Base-by-base conservation (phyloP, 2,888 invertebrate species). In the Zelleria hepariella region DNA sequence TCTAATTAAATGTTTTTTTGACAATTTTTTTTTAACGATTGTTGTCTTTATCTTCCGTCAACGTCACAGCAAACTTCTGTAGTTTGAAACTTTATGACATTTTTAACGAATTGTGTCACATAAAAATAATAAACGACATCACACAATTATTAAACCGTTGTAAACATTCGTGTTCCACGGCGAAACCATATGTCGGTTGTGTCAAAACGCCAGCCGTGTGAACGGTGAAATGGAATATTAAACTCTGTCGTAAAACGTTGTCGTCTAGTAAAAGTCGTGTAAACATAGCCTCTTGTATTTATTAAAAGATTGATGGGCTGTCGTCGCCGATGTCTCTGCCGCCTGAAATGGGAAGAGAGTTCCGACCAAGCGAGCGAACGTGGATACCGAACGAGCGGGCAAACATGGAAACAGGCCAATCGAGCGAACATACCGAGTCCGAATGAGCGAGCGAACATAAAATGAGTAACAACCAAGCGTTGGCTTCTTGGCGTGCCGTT, bases 261-360 rank as follows among this genome's bases (percentile, higher is more conserved):
- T 80, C 76, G 78, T 77, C 75, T 71, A 74, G 75, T 82, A 77
- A 80, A 78, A 84, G 80, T 82, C 80, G 59, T 60, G 62, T 62
- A 60, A 62, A 62, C 62, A 62, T 56, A 62, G 62, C 55, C 42
- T 23, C 51, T 47, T 54, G 83, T 82, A 86, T 86, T 85, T 86
- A 83, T 83, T 80, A 77, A 76, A 78, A 85, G 86, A 86, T 86
- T 85, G 80, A 87, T 85, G 75, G 78, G 68, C 73, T 78, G 82
- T 86, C 81, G 81, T 83, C 82, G 77, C 76, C 23, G 61, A 78
- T 86, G 86, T 85, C 83, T 80, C 75, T 81, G 75, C 70, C 15
- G 53, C 53, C 32, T 42, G 32, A 42, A 42, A 42, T 15, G 73
- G 74, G 75, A n/a, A 20, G 32, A 42, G 32, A 10, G 15, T 42